These are phyloP conservation scores for Spermophilus dauricus DNA, from an alignment of 2,113 vertebrate genomes.

Conservation along the genomic window DNA sequence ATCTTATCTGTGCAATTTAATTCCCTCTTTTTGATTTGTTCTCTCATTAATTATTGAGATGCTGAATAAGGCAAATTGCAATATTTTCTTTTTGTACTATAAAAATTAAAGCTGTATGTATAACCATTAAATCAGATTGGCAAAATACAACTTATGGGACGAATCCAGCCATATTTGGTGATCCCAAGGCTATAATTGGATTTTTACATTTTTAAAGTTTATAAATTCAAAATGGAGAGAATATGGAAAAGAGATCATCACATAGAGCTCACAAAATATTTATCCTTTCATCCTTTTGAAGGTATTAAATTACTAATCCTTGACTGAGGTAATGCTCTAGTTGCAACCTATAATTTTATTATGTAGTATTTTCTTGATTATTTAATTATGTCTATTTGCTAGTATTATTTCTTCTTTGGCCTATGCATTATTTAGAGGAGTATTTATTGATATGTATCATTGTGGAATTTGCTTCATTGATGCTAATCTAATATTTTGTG, in stretches of 20 bases:
- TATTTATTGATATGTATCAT: not conserved
- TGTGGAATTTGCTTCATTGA: conserved; percentile 33
- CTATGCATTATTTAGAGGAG: not conserved
- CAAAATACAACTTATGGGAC: not conserved
- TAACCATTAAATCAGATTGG: not conserved
- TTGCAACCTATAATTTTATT: conserved; percentile 23
- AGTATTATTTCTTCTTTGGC: not conserved
- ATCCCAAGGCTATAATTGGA: not conserved
- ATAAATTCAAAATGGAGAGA: not conserved
- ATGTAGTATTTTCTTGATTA: conserved; percentile 21
- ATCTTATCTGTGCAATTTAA: not conserved
- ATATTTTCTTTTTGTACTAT: not conserved
- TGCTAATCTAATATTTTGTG: not conserved
- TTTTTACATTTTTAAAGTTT: not conserved
- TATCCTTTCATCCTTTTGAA: not conserved
- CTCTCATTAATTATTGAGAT: conserved; percentile 31
- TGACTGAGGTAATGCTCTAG: not conserved
- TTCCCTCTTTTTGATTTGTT: not conserved
- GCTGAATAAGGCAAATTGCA: not conserved
- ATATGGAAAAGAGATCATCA: not conserved
- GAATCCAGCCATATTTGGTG: not conserved
- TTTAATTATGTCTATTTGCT: not conserved
- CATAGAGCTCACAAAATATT: not conserved
- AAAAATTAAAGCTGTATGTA: not conserved
- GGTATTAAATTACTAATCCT: not conserved